Conservation (phyloP, 1,140 invertebrate species). For the Caenorhabditis tropicalis region DNA sequence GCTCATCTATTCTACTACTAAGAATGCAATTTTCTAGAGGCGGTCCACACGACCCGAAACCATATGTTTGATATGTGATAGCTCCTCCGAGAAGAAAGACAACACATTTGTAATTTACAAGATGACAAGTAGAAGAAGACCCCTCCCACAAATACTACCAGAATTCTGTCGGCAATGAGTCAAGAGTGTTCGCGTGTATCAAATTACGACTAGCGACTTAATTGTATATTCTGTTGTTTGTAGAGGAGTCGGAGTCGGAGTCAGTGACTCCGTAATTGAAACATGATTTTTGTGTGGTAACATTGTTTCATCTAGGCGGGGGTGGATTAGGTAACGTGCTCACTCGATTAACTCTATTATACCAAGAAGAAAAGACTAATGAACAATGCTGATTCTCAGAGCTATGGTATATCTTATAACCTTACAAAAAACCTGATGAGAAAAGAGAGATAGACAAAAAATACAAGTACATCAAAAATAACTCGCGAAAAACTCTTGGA, state of each 20-base stretch:
- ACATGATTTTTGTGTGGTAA: constrained; percentile 6
- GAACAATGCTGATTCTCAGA: too few relatives aligned
- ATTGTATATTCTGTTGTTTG: constrained; percentile 44
- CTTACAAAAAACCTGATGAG: not conserved
- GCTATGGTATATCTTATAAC: too few relatives aligned
- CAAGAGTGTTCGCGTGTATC: constrained; percentile 34
- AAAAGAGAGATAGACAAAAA: constrained; percentile 9
- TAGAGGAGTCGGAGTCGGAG: constrained; percentile 15
- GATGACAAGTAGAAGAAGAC: not conserved
- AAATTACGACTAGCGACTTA: constrained; percentile 39
- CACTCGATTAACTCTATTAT: not conserved
- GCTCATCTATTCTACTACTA: not conserved
- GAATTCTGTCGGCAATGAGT: not conserved
- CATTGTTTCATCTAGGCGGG: constrained; percentile 26
- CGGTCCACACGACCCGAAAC: not conserved
- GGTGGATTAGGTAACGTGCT: constrained; percentile 1
- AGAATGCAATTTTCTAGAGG: not conserved
- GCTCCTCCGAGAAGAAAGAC: not conserved
- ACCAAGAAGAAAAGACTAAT: not conserved
- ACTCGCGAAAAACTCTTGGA: constrained; percentile 29
- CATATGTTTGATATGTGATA: constrained; percentile 34
- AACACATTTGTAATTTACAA: constrained; percentile 10
- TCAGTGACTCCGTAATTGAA: constrained; percentile 26
- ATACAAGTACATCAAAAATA: constrained; percentile 1
- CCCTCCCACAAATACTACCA: not conserved